Evolutionary conservation across 2,113 vertebrate species (phyloP).

Genomic region (Odontophorus gujanensis): DNA sequence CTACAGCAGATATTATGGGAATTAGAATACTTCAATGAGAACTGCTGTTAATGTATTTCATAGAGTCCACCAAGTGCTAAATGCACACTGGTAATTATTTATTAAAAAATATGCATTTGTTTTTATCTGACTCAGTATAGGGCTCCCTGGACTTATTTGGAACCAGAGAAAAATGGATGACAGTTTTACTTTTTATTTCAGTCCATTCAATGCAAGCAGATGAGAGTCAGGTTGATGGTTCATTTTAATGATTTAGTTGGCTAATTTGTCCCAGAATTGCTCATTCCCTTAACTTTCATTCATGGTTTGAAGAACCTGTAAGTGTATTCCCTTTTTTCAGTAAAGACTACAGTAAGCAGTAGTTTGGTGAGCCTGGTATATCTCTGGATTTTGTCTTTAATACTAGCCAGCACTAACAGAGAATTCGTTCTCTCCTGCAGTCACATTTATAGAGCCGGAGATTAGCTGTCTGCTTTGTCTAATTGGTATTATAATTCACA

Average conservation of each 20-base stretch:
- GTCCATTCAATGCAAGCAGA: background rate
- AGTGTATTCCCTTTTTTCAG: background rate
- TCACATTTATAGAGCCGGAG: background rate
- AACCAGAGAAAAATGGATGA: background rate
- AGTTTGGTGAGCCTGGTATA: background rate
- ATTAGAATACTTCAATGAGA: slow-evolving; percentile 20
- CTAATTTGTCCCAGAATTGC: slow-evolving; percentile 11
- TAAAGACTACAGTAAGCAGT: background rate
- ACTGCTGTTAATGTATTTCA: slow-evolving; percentile 4
- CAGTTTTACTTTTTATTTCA: background rate
- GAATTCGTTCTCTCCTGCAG: slow-evolving; percentile 1
- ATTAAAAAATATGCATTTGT: background rate
- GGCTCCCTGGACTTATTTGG: background rate
- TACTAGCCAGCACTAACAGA: background rate
- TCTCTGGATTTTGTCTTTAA: slow-evolving; percentile 15
- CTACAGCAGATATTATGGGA: background rate
- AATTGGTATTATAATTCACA: slow-evolving; percentile 51
- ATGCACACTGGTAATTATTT: background rate
- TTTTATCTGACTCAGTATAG: background rate
- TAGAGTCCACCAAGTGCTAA: background rate
- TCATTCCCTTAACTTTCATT: background rate
- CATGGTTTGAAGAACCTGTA: background rate
- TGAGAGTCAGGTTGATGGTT: background rate
- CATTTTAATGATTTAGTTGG: background rate
- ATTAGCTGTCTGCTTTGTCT: slow-evolving; percentile 9